These are phyloP conservation scores for Rhinichthys klamathensis DNA, from an alignment of 2,113 vertebrate species.

Conservation along the genomic window DNA sequence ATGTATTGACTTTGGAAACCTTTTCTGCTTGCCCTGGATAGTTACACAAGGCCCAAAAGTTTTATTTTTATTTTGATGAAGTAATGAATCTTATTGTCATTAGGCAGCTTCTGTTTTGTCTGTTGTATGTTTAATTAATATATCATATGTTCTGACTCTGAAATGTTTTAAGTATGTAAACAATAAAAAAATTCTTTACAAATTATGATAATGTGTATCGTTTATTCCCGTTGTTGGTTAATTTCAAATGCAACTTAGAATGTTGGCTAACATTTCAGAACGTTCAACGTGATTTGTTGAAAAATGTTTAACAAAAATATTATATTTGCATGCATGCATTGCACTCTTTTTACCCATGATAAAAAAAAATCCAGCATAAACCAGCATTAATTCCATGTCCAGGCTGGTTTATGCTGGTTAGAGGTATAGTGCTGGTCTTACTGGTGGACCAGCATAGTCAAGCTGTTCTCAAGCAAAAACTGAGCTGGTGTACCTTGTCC, in stretches of 20 bases:
- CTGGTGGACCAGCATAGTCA: no score
- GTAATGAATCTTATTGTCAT: neutral
- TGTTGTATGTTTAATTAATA: conserved; percentile 10
- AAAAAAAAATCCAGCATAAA: no score
- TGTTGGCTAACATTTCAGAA: neutral
- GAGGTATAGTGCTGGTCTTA: no score
- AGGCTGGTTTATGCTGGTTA: no score
- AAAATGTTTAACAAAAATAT: neutral
- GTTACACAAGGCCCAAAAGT: neutral
- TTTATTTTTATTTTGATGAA: neutral
- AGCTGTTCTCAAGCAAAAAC: no score
- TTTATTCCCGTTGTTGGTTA: neutral
- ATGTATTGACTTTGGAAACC: neutral
- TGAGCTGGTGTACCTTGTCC: no score
- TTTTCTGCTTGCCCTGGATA: neutral
- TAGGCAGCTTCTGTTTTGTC: neutral
- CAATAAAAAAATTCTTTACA: conserved; percentile 50
- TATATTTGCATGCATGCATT: neutral
- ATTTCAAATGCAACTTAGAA: neutral
- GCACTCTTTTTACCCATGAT: neutral
- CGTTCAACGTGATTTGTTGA: neutral
- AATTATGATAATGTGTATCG: conserved; percentile 42
- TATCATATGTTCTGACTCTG: neutral
- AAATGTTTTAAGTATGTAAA: conserved; percentile 57
- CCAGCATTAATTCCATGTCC: no score